Evolutionary conservation across 2,797 vertebrate genomes (phyloP).

Genomic region (Chaetophractus vellerosus): DNA sequence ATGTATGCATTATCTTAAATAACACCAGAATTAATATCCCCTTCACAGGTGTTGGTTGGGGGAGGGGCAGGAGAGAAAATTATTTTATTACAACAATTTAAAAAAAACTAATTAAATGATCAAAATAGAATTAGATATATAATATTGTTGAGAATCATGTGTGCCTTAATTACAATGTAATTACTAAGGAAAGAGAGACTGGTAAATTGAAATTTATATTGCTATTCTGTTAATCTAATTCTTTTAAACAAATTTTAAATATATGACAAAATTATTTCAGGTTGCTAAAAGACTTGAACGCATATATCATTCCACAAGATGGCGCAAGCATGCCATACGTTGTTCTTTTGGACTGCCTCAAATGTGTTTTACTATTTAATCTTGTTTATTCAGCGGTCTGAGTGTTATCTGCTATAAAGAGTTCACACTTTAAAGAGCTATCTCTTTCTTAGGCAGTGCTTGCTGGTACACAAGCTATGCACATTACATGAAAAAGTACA

Average conservation of each 20-base stretch:
- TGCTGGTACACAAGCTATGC: conserved; percentile 57
- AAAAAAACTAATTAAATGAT: conserved; percentile 40
- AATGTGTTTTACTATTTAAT: conserved; percentile 36
- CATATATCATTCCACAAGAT: conserved; percentile 71
- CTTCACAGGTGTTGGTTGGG: neutral
- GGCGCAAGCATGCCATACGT: conserved; percentile 58
- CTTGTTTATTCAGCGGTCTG: conserved; percentile 43
- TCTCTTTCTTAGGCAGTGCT: conserved; percentile 55
- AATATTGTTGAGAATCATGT: neutral
- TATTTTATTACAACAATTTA: conserved; percentile 21
- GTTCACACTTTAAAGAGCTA: conserved; percentile 68
- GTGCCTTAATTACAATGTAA: neutral
- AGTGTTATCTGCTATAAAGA: conserved; percentile 58
- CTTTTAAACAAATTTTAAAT: conserved; percentile 10
- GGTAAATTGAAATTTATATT: neutral
- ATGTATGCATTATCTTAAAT: neutral
- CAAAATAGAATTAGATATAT: neutral
- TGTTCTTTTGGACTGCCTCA: neutral
- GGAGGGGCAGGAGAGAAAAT: neutral
- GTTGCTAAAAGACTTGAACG: conserved; percentile 7
- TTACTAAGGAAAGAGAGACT: neutral
- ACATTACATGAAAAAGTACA: conserved; percentile 46
- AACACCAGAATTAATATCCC: neutral
- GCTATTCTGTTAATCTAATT: neutral
- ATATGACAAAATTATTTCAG: neutral